A percentile compares a stretch with the other conserved stretches of the same genome.
phyloP scores from a whole-genome alignment of 2,888 invertebrate genomes.

The Lasius fuliginosus region DNA sequence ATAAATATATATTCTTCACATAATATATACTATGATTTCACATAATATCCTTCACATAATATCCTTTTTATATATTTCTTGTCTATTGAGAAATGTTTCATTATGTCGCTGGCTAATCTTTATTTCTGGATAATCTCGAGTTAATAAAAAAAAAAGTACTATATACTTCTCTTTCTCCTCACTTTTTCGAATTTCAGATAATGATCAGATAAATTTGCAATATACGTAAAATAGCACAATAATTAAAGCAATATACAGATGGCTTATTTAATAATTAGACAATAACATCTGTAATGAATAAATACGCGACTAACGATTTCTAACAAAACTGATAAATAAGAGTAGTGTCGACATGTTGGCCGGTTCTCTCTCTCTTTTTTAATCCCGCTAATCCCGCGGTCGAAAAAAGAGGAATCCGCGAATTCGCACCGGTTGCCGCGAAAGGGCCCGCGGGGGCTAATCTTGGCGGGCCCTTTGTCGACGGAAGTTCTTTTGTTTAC shows the following conservation, averaged over 20 bases:
- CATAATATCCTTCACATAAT: neutral
- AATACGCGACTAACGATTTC: neutral
- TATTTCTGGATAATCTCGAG: neutral
- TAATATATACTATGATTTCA: neutral
- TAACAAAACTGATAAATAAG: slow-evolving; percentile 39
- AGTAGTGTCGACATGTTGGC: slow-evolving; percentile 9
- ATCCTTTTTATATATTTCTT: slow-evolving; percentile 31
- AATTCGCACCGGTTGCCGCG: slow-evolving; percentile 45
- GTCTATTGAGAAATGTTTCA: slow-evolving; percentile 21
- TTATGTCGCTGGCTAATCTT: neutral
- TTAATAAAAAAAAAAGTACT: neutral
- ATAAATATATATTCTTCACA: no score
- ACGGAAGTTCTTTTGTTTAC: slow-evolving; percentile 50
- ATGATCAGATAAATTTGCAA: neutral
- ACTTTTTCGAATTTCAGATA: neutral
- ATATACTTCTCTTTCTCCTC: neutral
- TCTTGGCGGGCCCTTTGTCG: slow-evolving; percentile 55
- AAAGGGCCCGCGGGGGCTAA: slow-evolving; percentile 58
- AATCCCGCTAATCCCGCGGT: slow-evolving; percentile 49
- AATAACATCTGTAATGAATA: neutral
- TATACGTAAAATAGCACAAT: neutral
- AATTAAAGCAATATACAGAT: slow-evolving; percentile 21
- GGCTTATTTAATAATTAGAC: slow-evolving; percentile 6
- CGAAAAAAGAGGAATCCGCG: slow-evolving; percentile 48
- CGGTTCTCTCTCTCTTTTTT: slow-evolving; percentile 30